These are phyloP conservation scores for Apogon talboti DNA, from an alignment of 2,797 vertebrate species.

Conservation along the genomic window DNA sequence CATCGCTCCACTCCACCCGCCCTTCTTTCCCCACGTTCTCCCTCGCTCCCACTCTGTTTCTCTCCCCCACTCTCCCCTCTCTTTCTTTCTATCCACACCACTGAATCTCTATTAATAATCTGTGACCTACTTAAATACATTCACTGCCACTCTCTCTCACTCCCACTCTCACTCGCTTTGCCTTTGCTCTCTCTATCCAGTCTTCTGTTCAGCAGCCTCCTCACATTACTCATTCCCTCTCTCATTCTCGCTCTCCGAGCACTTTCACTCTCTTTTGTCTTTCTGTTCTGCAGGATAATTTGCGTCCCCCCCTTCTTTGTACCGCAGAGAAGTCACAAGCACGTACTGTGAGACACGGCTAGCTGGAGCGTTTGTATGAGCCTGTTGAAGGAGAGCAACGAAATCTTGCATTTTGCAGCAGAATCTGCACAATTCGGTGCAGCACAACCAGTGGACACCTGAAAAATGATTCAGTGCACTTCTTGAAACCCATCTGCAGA, in stretches of 20 bases:
- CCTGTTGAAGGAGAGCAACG: constrained; percentile 26
- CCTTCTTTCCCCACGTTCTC: constrained; percentile 58
- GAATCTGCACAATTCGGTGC: constrained; percentile 11
- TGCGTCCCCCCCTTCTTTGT: constrained; percentile 45
- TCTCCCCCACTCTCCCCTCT: constrained; percentile 57
- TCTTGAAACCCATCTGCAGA: background rate
- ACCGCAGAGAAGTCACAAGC: constrained; percentile 71
- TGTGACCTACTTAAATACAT: constrained; percentile 89
- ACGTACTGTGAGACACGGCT: constrained; percentile 44
- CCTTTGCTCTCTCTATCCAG: constrained; percentile 53
- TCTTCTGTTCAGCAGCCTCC: constrained; percentile 69
- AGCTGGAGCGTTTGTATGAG: constrained; percentile 35
- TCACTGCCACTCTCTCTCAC: constrained; percentile 78
- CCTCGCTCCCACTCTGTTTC: constrained; percentile 43
- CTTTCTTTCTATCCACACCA: constrained; percentile 83
- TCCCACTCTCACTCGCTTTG: constrained; percentile 53
- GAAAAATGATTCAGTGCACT: constrained; percentile 1
- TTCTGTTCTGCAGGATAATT: constrained; percentile 76
- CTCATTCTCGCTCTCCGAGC: constrained; percentile 56
- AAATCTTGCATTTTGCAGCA: constrained; percentile 39
- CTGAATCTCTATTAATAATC: constrained; percentile 90
- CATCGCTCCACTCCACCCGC: constrained; percentile 36
- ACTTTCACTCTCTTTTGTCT: constrained; percentile 76
- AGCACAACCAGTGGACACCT: constrained; percentile 24
- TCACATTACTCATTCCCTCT: constrained; percentile 73